phyloP scores from a whole-genome alignment of 2,113 vertebrate genomes.

The Myrmecobius fasciatus region DNA sequence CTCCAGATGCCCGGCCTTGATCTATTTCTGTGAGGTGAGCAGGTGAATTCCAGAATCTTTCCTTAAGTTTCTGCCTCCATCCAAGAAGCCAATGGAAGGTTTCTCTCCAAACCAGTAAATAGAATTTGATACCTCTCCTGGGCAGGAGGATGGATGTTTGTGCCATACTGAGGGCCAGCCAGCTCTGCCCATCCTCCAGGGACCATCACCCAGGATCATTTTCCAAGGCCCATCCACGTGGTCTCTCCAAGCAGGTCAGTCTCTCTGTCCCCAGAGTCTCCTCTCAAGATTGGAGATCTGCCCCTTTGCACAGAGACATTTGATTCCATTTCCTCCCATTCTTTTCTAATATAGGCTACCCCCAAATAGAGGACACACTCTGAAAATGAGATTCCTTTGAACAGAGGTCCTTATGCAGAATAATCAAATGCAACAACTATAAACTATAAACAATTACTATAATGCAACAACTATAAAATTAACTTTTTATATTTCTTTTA shows the following conservation, averaged over 20 bases:
- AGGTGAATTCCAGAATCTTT: background rate
- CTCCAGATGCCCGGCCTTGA: background rate
- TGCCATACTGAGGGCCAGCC: background rate
- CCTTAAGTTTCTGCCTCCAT: background rate
- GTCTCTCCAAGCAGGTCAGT: background rate
- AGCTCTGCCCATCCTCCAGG: background rate
- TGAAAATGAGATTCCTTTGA: background rate
- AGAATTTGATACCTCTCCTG: background rate
- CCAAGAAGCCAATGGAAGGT: background rate
- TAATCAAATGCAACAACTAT: background rate
- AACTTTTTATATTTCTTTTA: background rate
- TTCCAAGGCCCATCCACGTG: background rate
- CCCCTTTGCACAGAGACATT: background rate
- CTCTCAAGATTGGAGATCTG: background rate
- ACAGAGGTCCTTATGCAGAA: background rate
- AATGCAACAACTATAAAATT: background rate
- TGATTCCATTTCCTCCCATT: background rate
- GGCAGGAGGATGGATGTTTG: background rate
- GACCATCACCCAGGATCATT: background rate
- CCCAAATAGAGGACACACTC: background rate
- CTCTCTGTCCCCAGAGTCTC: background rate
- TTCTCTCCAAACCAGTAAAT: background rate
- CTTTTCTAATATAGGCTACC: background rate
- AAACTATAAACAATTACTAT: too few species aligned
- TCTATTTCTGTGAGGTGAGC: background rate